phyloP scores from a whole-genome alignment of 2,113 vertebrate species.

The Oreochromis spilurus region DNA sequence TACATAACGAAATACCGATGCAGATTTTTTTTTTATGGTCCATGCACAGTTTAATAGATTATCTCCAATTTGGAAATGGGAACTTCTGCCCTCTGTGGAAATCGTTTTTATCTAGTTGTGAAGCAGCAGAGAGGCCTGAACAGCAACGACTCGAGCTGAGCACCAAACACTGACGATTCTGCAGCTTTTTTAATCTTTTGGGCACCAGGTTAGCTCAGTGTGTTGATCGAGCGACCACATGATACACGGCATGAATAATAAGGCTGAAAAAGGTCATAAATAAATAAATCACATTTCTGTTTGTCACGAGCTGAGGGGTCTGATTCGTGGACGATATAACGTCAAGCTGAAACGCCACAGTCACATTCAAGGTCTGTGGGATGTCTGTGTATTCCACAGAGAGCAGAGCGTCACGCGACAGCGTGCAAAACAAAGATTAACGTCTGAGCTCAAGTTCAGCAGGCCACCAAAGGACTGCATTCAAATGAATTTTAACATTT shows the following conservation, averaged over 20 bases:
- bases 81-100: neutral
- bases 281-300: neutral
- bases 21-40: neutral
- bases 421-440: neutral
- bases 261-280: neutral
- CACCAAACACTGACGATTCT: neutral
- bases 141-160: too few species aligned
- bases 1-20: fast-evolving
- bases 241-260: neutral
- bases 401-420: neutral
- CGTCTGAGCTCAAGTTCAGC: neutral
- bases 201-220: neutral
- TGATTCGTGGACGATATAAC: neutral
- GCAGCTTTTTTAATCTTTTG: fast-evolving
- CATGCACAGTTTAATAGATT: neutral
- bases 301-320: neutral
- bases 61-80: neutral
- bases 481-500: too few species aligned
- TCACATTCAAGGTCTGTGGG: neutral
- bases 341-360: neutral
- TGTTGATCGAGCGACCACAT: neutral
- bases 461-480: neutral
- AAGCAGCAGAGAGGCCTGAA: too few species aligned
- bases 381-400: neutral
- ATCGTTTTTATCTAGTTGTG: too few species aligned